Conservation (phyloP, 2,113 vertebrate genomes). For the Notothenia coriiceps region DNA sequence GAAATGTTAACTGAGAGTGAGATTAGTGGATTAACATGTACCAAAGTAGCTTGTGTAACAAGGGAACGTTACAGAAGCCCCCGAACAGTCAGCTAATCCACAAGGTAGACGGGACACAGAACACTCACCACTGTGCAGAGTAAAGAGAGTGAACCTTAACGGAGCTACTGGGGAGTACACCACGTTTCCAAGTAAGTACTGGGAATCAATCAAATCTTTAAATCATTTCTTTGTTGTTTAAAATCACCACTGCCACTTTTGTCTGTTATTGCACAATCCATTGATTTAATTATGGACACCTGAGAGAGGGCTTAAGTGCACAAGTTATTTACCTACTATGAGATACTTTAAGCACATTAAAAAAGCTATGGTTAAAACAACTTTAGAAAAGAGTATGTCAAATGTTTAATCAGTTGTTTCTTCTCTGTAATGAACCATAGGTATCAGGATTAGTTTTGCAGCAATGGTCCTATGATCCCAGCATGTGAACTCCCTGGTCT, state of each 20-base stretch:
- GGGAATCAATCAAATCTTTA: not conserved
- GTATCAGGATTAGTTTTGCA: not conserved
- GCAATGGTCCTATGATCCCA: not conserved
- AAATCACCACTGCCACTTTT: not conserved
- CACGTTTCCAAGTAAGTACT: constrained; percentile 50
- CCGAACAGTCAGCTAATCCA: constrained; percentile 65
- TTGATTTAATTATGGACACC: constrained; percentile 29
- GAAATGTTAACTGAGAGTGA: constrained; percentile 67
- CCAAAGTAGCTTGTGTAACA: constrained; percentile 78
- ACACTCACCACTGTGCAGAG: constrained; percentile 7
- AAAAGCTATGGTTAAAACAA: not conserved
- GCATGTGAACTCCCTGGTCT: not conserved
- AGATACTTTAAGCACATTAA: not conserved
- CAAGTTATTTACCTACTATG: not conserved
- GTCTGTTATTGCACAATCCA: constrained; percentile 21
- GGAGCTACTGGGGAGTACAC: constrained; percentile 1
- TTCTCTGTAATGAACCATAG: not conserved
- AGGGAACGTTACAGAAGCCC: constrained; percentile 52
- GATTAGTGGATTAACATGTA: constrained; percentile 80
- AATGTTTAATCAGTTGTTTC: not conserved
- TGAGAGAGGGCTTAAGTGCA: not conserved
- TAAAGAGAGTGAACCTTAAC: not conserved
- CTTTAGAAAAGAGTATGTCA: not conserved
- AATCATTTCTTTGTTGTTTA: not conserved
- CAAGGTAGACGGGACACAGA: constrained; percentile 27